These are phyloP conservation scores for Bergia puertoricense DNA, from an alignment of 92 coral and sea anemone genomes.

Conservation along the genomic window DNA sequence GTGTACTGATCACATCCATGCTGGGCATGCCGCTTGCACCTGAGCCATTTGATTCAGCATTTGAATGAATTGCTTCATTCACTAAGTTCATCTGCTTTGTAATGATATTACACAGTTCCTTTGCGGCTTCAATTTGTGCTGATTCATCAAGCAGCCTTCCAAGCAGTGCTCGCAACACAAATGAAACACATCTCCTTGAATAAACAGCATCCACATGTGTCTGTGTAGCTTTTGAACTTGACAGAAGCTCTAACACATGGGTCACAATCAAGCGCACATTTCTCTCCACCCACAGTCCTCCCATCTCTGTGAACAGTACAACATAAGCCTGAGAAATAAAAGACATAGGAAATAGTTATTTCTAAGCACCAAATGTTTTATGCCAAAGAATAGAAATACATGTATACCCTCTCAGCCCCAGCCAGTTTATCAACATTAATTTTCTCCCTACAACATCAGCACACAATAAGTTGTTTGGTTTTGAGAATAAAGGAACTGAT, in stretches of 20 bases:
- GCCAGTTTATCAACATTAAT: too few species aligned
- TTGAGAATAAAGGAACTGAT: too few species aligned
- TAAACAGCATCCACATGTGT: conserved; percentile 99
- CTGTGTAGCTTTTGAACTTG: conserved; percentile 94
- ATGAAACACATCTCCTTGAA: conserved; percentile 93
- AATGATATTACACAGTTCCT: conserved; percentile 82
- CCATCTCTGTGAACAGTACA: conserved; percentile 92
- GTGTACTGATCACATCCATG: conserved; percentile 90
- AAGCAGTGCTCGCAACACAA: conserved; percentile 85
- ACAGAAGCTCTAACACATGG: conserved; percentile 89
- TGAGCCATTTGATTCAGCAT: conserved; percentile 54
- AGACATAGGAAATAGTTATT: not conserved
- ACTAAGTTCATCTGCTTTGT: conserved; percentile 92
- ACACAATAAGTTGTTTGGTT: too few species aligned
- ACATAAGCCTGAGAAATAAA: conserved; percentile 79
- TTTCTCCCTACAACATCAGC: too few species aligned
- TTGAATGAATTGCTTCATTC: conserved; percentile 69
- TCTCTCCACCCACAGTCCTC: conserved; percentile 93
- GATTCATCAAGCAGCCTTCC: conserved; percentile 95
- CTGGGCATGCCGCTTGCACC: conserved; percentile 67
- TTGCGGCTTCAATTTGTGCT: conserved; percentile 96
- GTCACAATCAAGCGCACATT: conserved; percentile 84
- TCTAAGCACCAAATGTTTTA: not conserved
- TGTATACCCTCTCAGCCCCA: too few species aligned
- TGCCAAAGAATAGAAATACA: too few species aligned